Evolutionary conservation across 2,888 invertebrate genomes (phyloP).

Genomic region (Agrochola litura): DNA sequence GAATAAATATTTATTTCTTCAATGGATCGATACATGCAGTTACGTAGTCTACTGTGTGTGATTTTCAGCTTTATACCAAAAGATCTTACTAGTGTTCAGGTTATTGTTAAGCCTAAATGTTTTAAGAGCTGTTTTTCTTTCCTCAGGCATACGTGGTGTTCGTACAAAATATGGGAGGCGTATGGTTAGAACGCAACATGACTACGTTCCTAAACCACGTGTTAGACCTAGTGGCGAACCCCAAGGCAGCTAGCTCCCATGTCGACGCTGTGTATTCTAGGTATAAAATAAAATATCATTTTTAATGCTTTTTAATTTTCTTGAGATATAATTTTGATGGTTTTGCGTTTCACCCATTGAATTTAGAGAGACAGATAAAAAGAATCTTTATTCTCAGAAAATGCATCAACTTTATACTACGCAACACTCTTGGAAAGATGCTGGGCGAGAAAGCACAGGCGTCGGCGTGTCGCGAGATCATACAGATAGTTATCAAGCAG

Average conservation of each 20-base stretch:
- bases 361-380: no score
- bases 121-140: background rate
- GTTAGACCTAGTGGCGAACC: slow-evolving; percentile 97
- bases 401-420: slow-evolving; percentile 98
- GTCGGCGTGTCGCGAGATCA: slow-evolving; percentile 98
- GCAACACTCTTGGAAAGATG: slow-evolving; percentile 97
- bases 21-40: no score
- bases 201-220: slow-evolving; percentile 96
- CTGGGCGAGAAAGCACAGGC: slow-evolving; percentile 99
- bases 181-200: slow-evolving; percentile 98
- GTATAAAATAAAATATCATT: slow-evolving; percentile 44
- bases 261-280: slow-evolving; percentile 98
- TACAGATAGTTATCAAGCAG: slow-evolving; percentile 97
- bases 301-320: no score
- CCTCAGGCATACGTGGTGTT: slow-evolving; percentile 98
- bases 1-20: no score
- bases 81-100: no score
- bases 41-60: no score
- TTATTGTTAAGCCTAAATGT: no score
- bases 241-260: slow-evolving; percentile 98
- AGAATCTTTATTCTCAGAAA: slow-evolving; percentile 90
- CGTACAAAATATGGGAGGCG: slow-evolving; percentile 97
- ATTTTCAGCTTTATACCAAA: no score
- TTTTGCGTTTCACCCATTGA: no score
- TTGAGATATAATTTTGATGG: no score